Percentiles rank a stretch among this genome's conserved stretches.
phyloP scores from a whole-genome alignment of 2,888 invertebrate genomes.

The Alviniconcha strummeri region DNA sequence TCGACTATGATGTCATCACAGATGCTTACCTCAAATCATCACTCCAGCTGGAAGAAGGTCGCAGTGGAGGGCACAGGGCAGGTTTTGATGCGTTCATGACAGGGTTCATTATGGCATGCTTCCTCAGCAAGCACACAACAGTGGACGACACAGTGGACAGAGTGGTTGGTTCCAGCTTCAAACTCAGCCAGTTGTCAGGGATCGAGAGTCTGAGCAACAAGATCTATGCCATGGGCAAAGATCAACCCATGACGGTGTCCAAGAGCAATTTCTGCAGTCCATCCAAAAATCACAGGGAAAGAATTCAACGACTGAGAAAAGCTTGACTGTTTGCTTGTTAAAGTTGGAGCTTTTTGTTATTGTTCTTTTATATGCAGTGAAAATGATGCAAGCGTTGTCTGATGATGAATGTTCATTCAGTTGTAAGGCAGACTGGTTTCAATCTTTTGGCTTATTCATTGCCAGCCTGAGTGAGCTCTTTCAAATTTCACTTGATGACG shows the following conservation, averaged over 20 bases:
- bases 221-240: slow-evolving; percentile 72
- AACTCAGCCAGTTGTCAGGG: slow-evolving; percentile 40
- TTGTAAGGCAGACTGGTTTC: no score
- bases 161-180: slow-evolving; percentile 28
- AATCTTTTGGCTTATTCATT: no score
- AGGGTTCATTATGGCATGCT: slow-evolving; percentile 71
- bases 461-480: no score
- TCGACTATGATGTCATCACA: slow-evolving; percentile 17
- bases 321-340: neutral
- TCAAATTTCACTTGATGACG: no score
- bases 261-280: slow-evolving; percentile 70
- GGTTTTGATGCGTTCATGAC: slow-evolving; percentile 76
- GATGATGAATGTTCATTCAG: no score
- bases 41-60: slow-evolving; percentile 27
- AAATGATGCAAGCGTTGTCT: no score
- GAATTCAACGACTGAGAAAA: slow-evolving; percentile 44
- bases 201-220: slow-evolving; percentile 67
- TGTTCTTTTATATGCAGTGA: no score
- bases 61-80: slow-evolving; percentile 70
- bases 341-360: no score
- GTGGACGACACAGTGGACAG: slow-evolving; percentile 20
- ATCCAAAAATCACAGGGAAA: slow-evolving; percentile 65
- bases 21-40: slow-evolving; percentile 24
- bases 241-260: slow-evolving; percentile 69
- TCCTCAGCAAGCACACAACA: slow-evolving; percentile 51